These are phyloP conservation scores for Dicyrtoma fusca DNA, from an alignment of 2,888 invertebrate genomes.

Conservation along the genomic window DNA sequence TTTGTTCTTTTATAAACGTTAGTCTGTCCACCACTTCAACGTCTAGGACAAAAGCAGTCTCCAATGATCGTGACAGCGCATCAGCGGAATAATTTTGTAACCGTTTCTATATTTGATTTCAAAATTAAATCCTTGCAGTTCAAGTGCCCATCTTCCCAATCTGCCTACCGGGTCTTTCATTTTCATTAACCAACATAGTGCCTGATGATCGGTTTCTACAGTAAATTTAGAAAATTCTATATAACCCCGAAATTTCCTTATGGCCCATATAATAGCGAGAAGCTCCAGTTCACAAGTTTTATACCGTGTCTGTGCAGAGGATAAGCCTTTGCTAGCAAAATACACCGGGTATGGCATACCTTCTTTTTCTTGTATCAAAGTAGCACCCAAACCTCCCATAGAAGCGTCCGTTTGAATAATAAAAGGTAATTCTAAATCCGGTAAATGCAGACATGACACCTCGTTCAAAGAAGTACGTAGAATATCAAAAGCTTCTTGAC, in stretches of 20 bases:
- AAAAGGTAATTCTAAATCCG: conserved; percentile 52
- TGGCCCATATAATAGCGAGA: conserved; percentile 58
- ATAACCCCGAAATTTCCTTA: conserved; percentile 60
- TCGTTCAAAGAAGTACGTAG: conserved; percentile 18
- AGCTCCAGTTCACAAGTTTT: conserved; percentile 60
- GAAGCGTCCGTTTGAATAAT: conserved; percentile 57
- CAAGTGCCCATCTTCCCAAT: conserved; percentile 61
- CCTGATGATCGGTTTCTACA: conserved; percentile 61
- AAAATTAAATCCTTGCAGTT: conserved; percentile 59
- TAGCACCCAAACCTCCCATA: conserved; percentile 54
- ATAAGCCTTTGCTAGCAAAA: conserved; percentile 53
- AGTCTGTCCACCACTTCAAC: not conserved
- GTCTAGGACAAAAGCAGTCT: not conserved
- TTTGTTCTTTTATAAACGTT: conserved; percentile 6
- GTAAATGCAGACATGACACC: conserved; percentile 50
- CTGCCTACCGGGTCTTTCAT: conserved; percentile 60
- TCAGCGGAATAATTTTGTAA: conserved; percentile 58
- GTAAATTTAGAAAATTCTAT: conserved; percentile 59
- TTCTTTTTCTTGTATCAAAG: conserved; percentile 56
- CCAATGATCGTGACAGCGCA: conserved; percentile 58
- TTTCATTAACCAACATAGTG: conserved; percentile 61
- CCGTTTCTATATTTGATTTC: conserved; percentile 59
- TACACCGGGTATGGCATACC: conserved; percentile 48
- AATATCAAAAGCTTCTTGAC: conserved; percentile 35
- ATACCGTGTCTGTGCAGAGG: conserved; percentile 59